Evolutionary conservation across 2,888 invertebrate genomes (phyloP).

Genomic region (Priocnemis perturbator): DNA sequence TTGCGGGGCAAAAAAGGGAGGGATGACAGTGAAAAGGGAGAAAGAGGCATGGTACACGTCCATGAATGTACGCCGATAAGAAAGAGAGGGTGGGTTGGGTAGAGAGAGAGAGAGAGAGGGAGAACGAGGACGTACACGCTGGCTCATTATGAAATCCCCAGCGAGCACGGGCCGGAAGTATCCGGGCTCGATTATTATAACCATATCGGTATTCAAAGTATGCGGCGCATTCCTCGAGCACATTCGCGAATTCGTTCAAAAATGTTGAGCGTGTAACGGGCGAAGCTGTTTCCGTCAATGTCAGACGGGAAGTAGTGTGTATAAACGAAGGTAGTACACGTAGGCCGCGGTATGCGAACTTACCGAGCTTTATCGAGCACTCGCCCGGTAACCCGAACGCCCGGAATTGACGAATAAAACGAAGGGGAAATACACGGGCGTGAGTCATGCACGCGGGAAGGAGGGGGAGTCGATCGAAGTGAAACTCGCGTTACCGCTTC

Average conservation of each 20-base stretch:
- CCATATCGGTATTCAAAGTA: conserved; percentile 29
- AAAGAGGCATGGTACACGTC: not conserved
- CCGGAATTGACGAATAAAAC: too few species aligned
- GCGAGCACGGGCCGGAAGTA: conserved; percentile 13
- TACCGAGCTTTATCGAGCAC: too few species aligned
- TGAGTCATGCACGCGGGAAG: too few species aligned
- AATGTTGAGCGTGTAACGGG: conserved; percentile 27
- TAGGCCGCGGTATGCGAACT: too few species aligned
- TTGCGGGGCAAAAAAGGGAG: conserved; percentile 52
- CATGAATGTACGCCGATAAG: not conserved
- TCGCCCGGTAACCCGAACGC: too few species aligned
- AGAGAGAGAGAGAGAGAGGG: conserved; percentile 11
- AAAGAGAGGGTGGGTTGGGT: not conserved
- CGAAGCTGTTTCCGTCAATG: conserved; percentile 13
- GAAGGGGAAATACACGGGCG: too few species aligned
- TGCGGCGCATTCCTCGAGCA: conserved; percentile 13
- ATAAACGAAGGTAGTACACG: too few species aligned
- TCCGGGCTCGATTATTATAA: conserved; percentile 32
- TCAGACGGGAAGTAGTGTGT: too few species aligned
- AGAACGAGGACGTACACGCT: not conserved
- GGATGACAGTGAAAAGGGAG: not conserved
- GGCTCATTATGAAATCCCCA: conserved; percentile 32
- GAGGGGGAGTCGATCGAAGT: too few species aligned
- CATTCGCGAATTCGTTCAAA: conserved; percentile 5
- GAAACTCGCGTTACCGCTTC: too few species aligned